Evolutionary conservation across 2,113 vertebrate genomes (phyloP).

Genomic region (Sprattus sprattus): DNA sequence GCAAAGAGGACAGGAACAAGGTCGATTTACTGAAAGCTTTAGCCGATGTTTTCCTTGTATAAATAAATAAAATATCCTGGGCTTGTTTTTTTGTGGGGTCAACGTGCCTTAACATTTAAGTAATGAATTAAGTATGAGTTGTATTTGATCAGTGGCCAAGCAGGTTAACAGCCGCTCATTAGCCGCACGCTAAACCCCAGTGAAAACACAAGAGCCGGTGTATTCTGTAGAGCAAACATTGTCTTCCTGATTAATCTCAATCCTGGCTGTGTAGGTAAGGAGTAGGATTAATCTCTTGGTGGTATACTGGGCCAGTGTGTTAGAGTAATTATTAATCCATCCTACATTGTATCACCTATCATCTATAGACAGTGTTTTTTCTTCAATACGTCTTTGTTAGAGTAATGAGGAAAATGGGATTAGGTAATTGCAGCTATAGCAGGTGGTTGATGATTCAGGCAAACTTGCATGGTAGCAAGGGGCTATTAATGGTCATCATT

Average conservation of each 20-base stretch:
- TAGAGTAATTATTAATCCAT: background rate
- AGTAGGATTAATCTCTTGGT: background rate
- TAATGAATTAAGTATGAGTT: background rate
- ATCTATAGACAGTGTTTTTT: background rate
- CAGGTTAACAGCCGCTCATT: background rate
- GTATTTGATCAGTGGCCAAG: background rate
- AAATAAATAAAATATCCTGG: background rate
- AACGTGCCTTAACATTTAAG: background rate
- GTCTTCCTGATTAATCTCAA: background rate
- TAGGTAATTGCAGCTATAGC: background rate
- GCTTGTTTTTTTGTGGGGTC: background rate
- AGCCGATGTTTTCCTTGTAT: too few relatives aligned
- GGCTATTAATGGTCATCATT: background rate
- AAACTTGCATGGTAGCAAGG: background rate
- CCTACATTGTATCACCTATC: background rate
- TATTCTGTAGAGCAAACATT: background rate
- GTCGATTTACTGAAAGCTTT: background rate
- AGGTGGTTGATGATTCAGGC: background rate
- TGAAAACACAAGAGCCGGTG: background rate
- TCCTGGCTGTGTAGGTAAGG: background rate
- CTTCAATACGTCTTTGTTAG: background rate
- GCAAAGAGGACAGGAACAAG: background rate
- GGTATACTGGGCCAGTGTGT: background rate
- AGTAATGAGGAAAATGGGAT: background rate
- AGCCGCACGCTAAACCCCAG: background rate